Percentiles rank a stretch among this genome's conserved stretches.
These are phyloP conservation scores for Bungarus multicinctus DNA, from an alignment of 2,113 vertebrate species.

Conservation along the genomic window DNA sequence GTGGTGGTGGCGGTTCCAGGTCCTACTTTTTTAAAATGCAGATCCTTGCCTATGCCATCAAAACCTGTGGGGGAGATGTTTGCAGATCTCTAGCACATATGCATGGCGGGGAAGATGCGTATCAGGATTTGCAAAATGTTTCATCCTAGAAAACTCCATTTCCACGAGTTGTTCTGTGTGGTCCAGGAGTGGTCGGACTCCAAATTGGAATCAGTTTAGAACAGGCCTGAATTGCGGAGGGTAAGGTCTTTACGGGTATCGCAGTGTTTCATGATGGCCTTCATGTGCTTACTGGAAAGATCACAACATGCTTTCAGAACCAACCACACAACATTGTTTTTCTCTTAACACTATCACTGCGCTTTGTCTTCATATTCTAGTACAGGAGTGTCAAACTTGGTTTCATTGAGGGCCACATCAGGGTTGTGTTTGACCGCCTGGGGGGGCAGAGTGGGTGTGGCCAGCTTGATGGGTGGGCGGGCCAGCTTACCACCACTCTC, in stretches of 20 bases:
- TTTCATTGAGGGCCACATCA: too few species aligned
- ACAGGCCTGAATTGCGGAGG: neutral
- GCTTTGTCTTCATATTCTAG: neutral
- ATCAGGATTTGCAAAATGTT: neutral
- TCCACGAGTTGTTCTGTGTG: neutral
- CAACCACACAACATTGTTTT: neutral
- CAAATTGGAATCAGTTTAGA: neutral
- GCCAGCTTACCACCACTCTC: too few species aligned
- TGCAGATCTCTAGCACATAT: neutral
- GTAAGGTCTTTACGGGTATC: neutral
- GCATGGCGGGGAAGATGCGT: neutral
- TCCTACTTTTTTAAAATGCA: neutral
- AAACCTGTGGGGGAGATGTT: neutral
- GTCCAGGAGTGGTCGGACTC: neutral
- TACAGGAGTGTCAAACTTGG: too few species aligned
- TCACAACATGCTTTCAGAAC: neutral
- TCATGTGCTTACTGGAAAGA: neutral
- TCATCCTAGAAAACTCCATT: neutral
- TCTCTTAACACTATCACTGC: neutral
- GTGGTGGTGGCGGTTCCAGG: too few species aligned
- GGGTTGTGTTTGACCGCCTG: too few species aligned
- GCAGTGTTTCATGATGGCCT: neutral
- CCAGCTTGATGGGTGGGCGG: too few species aligned
- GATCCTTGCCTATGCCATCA: neutral
- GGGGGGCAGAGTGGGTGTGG: too few species aligned